Evolutionary conservation across 2,888 invertebrate species (phyloP).

Genomic region (Gandaritis pyraliata): DNA sequence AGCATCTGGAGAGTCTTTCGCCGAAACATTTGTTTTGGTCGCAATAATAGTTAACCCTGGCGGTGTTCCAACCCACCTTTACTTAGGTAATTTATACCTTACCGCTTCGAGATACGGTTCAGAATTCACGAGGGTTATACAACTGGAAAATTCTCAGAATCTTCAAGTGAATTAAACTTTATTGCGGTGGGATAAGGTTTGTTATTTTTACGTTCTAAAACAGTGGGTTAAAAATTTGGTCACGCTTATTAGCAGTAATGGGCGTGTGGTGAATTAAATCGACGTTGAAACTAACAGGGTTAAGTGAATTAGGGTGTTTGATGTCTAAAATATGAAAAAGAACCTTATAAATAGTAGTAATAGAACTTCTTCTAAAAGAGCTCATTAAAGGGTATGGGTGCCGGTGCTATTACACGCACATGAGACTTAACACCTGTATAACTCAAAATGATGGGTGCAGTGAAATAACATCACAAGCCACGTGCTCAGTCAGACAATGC

Average conservation of each 20-base stretch:
- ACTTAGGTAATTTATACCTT: conserved; percentile 21
- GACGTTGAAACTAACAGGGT: conserved; percentile 23
- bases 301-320: conserved; percentile 22
- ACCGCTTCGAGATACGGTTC: conserved; percentile 18
- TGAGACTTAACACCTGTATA: too few relatives aligned
- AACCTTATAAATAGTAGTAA: too few relatives aligned
- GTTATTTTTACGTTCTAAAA: conserved; percentile 4
- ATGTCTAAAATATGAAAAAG: conserved; percentile 11
- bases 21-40: conserved; percentile 45
- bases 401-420: too few relatives aligned
- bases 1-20: conserved; percentile 39
- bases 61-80: conserved; percentile 41
- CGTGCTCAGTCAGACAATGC: too few relatives aligned
- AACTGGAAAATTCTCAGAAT: conserved; percentile 3
- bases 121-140: background rate
- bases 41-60: conserved; percentile 46
- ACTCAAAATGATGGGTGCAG: too few relatives aligned
- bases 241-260: conserved; percentile 44
- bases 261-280: conserved; percentile 36
- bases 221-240: conserved; percentile 40
- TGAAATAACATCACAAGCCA: too few relatives aligned
- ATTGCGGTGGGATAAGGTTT: conserved; percentile 20
- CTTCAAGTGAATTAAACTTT: conserved; percentile 24
- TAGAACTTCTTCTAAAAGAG: too few relatives aligned
- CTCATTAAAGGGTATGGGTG: too few relatives aligned